Conservation (phyloP, 37 sponge, comb jelly and placozoan species). For the Cliona cf. orientalis region DNA sequence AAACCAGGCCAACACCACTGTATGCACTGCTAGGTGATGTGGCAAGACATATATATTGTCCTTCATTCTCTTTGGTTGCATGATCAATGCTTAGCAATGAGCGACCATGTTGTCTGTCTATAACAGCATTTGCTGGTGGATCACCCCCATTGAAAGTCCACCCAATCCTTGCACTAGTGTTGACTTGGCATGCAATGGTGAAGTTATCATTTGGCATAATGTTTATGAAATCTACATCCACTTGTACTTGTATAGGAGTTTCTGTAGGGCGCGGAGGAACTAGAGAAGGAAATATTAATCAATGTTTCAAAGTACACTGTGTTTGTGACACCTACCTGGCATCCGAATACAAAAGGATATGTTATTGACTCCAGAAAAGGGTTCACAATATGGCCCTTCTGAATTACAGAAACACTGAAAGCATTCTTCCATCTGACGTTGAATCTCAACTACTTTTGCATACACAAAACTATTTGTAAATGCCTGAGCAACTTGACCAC, state of each 20-base stretch:
- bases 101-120: neutral
- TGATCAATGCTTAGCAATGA: conserved; percentile 19
- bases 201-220: neutral
- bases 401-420: conserved; percentile 59
- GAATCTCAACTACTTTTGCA: conserved; percentile 67
- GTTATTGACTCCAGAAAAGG: neutral
- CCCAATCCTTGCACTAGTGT: conserved; percentile 21
- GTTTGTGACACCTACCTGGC: neutral
- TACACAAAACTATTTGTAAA: conserved; percentile 80
- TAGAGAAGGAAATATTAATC: neutral
- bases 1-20: neutral
- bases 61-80: conserved; percentile 11
- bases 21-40: conserved; percentile 17
- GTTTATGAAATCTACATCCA: neutral
- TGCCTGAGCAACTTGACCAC: conserved; percentile 54
- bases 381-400: conserved; percentile 8
- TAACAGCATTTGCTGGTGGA: conserved; percentile 18
- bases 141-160: conserved; percentile 57
- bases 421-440: conserved; percentile 46
- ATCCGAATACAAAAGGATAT: neutral
- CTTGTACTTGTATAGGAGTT: neutral
- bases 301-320: neutral
- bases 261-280: neutral
- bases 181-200: conserved; percentile 9
- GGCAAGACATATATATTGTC: conserved; percentile 46